Base-by-base conservation (phyloP, 2,797 vertebrate species). In the Typhlichthys subterraneus region DNA sequence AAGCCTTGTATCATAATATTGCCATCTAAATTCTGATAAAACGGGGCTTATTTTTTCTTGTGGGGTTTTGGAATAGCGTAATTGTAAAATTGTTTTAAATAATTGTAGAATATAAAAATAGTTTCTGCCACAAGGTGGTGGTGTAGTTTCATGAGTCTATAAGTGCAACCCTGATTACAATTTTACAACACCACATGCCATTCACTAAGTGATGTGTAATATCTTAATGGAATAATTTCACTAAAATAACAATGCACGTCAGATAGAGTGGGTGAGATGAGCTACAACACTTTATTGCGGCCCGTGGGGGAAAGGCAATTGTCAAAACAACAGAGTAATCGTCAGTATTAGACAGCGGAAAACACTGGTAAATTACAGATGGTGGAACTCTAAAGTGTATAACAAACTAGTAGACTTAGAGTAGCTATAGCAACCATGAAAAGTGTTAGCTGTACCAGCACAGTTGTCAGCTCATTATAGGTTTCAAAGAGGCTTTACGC, bases 51-150 rank as follows among this genome's bases (percentile, higher is more conserved):
- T 29, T 23, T 19, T 8, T 19, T 2, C 51, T 23, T n/a, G 12
- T 14, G 12, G 12, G 12, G 47, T 12, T 53, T 11, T 53, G 12
- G 29, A 55, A 38, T n/a, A 55, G 7, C n/a, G 29, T n/a, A 31
- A 7, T 47, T 29, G 13, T 14, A 7, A n/a, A 49, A 19, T 38
- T 1, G 2, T 2, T 54, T 53, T 42, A 62, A 2, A 61, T 64
- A 48, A 71, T 76, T 55, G 19, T 6, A 55, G 31, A 2, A 8
- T 8, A 42, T 42, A 42, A 2, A 10, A 53, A 57, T 46, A 14
- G 14, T 11, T 45, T 17, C 1, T 10, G 56, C 89, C 92, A 92
- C 86, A 68, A 84, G 81, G 73, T 76, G 89, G 87, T 19, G 61
- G 69, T 87, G 69, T 69, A 81, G 77, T 66, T 75, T 80, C 64